A percentile compares a stretch with the other conserved stretches of the same genome.
Conservation (phyloP, 2,113 vertebrate genomes). For the Nematolebias whitei region DNA sequence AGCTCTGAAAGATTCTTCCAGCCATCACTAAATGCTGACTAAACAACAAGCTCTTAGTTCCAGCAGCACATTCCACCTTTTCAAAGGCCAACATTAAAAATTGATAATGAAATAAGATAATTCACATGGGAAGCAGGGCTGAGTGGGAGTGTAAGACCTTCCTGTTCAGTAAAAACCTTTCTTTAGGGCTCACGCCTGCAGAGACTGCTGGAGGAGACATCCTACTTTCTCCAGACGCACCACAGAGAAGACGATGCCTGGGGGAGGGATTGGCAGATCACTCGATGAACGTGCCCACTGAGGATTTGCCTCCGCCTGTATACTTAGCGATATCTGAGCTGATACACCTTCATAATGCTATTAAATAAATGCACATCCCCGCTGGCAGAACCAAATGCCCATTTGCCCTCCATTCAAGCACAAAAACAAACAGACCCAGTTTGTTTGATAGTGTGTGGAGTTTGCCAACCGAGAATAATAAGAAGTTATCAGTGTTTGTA, state of each 20-base stretch:
- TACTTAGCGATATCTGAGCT: constrained; percentile 40
- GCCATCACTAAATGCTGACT: background rate
- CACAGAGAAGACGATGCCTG: constrained; percentile 16
- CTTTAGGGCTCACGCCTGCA: constrained; percentile 31
- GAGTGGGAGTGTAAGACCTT: constrained; percentile 9
- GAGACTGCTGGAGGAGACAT: constrained; percentile 36
- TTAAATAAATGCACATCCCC: constrained; percentile 53
- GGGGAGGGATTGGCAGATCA: constrained; percentile 49
- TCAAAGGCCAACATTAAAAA: constrained; percentile 47
- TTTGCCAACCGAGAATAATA: constrained; percentile 46
- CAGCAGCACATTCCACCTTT: background rate
- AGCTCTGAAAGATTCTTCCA: background rate
- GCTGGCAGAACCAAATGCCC: constrained; percentile 43
- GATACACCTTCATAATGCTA: constrained; percentile 57
- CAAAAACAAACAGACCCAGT: constrained; percentile 40
- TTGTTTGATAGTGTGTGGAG: constrained; percentile 23
- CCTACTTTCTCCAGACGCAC: constrained; percentile 29
- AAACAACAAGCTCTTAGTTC: constrained; percentile 1
- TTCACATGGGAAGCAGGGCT: constrained; percentile 21
- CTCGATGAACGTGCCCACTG: constrained; percentile 27
- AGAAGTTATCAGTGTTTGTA: constrained; percentile 38
- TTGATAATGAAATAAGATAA: constrained; percentile 45
- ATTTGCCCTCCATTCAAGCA: constrained; percentile 39
- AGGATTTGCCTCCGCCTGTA: constrained; percentile 43
- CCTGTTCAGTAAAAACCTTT: constrained; percentile 11